Percentiles rank a stretch among this genome's conserved stretches.
Conservation (phyloP, 2,113 vertebrate species). For the Meleagris gallopavo region DNA sequence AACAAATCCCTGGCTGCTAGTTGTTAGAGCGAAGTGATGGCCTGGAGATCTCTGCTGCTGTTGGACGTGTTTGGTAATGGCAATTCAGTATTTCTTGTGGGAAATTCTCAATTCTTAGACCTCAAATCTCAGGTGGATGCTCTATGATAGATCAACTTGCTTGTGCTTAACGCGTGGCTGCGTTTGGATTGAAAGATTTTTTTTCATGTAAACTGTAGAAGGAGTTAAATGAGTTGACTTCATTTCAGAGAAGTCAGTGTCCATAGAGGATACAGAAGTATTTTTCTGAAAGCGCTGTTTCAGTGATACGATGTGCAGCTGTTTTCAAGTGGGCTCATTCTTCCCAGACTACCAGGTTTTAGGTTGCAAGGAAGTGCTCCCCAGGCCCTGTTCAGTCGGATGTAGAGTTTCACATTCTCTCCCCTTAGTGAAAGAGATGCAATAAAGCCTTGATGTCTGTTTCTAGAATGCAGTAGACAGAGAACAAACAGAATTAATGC, state of each 20-base stretch:
- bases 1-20: neutral
- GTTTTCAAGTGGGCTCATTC: neutral
- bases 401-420: neutral
- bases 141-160: neutral
- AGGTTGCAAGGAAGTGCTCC: neutral
- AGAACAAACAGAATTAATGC: neutral
- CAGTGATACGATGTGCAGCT: neutral
- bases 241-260: neutral
- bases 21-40: neutral
- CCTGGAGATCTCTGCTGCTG: neutral
- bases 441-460: neutral
- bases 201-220: neutral
- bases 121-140: neutral
- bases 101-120: neutral
- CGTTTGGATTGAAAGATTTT: neutral
- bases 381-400: neutral
- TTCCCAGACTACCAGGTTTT: neutral
- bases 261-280: neutral
- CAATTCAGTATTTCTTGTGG: neutral
- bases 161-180: neutral
- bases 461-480: neutral
- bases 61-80: neutral
- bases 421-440: neutral
- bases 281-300: neutral
- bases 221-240: neutral